Base-by-base conservation (phyloP, 2,113 vertebrate species). In the Dipodomys merriami region DNA sequence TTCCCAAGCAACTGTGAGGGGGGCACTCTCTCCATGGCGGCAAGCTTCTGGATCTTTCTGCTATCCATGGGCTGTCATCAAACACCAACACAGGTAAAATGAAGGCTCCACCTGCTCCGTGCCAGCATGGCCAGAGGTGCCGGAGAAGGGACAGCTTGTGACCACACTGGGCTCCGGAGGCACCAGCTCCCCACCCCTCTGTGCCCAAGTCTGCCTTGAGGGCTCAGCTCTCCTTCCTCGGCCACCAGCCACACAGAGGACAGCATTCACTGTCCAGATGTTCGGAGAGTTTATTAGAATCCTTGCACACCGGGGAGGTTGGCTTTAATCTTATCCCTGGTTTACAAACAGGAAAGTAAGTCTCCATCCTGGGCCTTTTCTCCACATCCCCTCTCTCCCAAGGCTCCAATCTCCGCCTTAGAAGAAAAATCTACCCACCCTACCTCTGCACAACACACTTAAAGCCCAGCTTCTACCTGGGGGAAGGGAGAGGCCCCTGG, bases 371-470 rank as follows among this genome's bases (percentile, higher is more conserved):
- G 62, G 19, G 19, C 23, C 20, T 64, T 25, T 22, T 7, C 62
- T 23, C 22, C 62, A 64, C 62, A 64, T 25, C 62, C 23, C 20
- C 62, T 64, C 62, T 18, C 57, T 5, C 53, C 53, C 12, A 57
- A 25, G 19, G 62, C 62, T 64, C 62, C 23, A 64, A 23, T 6
- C 23, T 64, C 62, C 23, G 25, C 62, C 16, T 6, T 5, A 62
- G 5, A 22, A 22, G 29, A 39, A 57, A 15, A 2, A 2, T 2
- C 68, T 2, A 0, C 3, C 9, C 4, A 5, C 11, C 15, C 23
- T 27, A 11, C 5, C 23, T 1, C 44, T 62, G 20, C 18, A 18
- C 2, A 33, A 18, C 1, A 44, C 5, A 62, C 46, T 39, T 29
- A 7, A 33, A 44, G 39, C 12, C 33, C 60, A 3, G 16, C 13